phyloP scores from a whole-genome alignment of 2,113 vertebrate genomes.

The Setophaga petechia region DNA sequence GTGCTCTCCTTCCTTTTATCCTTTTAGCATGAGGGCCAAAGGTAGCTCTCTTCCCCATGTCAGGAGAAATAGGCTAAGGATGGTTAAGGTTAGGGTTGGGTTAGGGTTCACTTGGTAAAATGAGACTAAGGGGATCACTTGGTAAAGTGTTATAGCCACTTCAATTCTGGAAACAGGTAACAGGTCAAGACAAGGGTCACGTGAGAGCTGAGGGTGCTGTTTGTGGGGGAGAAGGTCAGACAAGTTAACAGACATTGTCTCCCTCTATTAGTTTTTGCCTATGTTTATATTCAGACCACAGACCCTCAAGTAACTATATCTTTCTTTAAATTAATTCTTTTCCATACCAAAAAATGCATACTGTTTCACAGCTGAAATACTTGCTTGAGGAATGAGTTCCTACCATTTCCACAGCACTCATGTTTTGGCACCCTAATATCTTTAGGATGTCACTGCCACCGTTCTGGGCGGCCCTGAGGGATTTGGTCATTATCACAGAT shows the following conservation, averaged over 20 bases:
- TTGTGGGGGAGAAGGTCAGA: background rate
- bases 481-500: background rate
- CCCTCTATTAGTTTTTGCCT: background rate
- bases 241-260: background rate
- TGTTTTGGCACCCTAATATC: background rate
- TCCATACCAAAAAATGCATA: background rate
- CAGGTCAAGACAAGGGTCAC: background rate
- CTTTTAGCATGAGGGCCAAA: background rate
- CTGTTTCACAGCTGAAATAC: background rate
- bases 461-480: background rate
- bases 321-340: background rate
- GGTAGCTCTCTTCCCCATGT: background rate
- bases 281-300: background rate
- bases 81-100: background rate
- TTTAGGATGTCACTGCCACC: accelerated
- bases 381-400: background rate
- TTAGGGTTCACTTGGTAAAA: background rate
- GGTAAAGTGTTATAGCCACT: background rate
- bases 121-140: background rate
- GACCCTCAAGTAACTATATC: background rate
- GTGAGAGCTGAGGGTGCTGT: background rate
- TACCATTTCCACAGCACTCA: background rate
- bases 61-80: background rate
- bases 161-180: background rate
- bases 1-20: background rate